These are phyloP conservation scores for Triplophysa bombifrons DNA, from an alignment of 2,797 vertebrate species.

Conservation along the genomic window DNA sequence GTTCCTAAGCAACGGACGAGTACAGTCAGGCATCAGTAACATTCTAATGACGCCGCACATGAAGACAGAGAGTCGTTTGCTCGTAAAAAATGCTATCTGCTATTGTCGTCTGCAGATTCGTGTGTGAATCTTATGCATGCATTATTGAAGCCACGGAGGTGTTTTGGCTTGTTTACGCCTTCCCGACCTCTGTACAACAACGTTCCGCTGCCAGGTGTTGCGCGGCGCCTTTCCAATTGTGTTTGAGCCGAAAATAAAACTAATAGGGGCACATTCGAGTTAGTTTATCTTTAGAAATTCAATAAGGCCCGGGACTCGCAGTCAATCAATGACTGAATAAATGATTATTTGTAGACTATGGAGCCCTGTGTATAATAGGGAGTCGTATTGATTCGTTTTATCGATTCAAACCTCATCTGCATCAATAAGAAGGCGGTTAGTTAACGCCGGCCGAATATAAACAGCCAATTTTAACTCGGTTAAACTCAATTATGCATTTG, in stretches of 20 bases:
- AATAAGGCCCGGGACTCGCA: conserved; percentile 67
- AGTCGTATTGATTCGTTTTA: conserved; percentile 71
- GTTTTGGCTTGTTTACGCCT: conserved; percentile 42
- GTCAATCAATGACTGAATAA: conserved; percentile 79
- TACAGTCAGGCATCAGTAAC: conserved; percentile 82
- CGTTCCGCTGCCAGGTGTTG: conserved; percentile 23
- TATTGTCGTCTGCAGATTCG: conserved; percentile 37
- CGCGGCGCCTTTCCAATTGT: background rate
- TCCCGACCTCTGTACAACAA: conserved; percentile 23
- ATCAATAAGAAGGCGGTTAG: conserved; percentile 62
- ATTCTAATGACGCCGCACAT: conserved; percentile 77
- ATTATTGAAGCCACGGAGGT: conserved; percentile 39
- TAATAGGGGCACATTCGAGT: conserved; percentile 16
- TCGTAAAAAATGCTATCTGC: conserved; percentile 70
- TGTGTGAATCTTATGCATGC: conserved; percentile 41
- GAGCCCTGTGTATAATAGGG: conserved; percentile 65
- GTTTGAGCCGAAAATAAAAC: conserved; percentile 21
- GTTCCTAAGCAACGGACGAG: conserved; percentile 82
- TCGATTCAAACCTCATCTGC: conserved; percentile 71
- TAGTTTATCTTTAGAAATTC: conserved; percentile 45
- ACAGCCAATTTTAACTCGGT: conserved; percentile 16
- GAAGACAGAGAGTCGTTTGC: conserved; percentile 75
- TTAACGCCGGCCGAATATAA: conserved; percentile 59
- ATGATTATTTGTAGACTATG: conserved; percentile 76
- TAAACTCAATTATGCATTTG: conserved; percentile 10